Conservation (phyloP, 2,113 vertebrate genomes). For the Cranoglanis bouderius region DNA sequence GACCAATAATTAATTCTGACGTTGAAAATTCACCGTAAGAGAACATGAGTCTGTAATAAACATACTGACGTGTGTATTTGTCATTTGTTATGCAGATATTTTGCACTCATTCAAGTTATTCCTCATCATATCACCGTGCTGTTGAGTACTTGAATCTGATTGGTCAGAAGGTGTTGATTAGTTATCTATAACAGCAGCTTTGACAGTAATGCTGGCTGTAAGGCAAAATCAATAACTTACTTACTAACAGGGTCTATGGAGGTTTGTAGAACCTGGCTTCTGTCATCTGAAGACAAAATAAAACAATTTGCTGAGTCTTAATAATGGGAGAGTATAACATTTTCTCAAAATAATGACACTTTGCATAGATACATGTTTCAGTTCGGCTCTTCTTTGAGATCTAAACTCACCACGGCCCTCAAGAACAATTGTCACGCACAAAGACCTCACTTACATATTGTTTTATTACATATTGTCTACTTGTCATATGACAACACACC, state of each 20-base stretch:
- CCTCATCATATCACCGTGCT: neutral
- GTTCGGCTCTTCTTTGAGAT: neutral
- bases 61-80: neutral
- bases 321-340: no score
- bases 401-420: neutral
- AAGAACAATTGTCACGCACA: neutral
- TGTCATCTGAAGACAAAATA: no score
- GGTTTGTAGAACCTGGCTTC: no score
- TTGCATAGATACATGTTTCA: fast-evolving
- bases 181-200: no score
- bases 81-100: neutral
- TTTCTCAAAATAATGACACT: neutral
- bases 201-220: no score
- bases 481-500: slow-evolving; percentile 10
- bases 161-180: no score
- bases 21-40: neutral
- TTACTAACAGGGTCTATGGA: no score
- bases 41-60: neutral
- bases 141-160: no score
- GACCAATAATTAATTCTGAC: neutral
- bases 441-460: neutral
- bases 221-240: no score
- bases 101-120: neutral
- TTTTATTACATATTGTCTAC: neutral
- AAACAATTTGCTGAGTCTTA: neutral